These are phyloP conservation scores for Eriocheir sinensis DNA, from an alignment of 1,140 invertebrate genomes.

Conservation along the genomic window DNA sequence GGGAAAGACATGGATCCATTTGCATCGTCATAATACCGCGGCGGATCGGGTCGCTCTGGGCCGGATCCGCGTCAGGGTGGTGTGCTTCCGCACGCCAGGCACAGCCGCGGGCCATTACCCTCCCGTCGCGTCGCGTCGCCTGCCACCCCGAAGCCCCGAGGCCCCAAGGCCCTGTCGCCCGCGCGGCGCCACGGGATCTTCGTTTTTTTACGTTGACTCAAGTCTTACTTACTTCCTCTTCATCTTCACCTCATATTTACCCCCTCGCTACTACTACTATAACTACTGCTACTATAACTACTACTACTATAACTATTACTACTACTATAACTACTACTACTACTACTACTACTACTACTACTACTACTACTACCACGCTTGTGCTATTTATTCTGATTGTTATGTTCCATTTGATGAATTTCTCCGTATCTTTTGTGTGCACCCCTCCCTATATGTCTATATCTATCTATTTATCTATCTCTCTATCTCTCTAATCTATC, in stretches of 20 bases:
- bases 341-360: too few relatives aligned
- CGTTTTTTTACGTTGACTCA: neutral
- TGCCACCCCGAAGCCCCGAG: neutral
- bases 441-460: neutral
- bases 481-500: too few relatives aligned
- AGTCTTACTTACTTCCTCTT: neutral
- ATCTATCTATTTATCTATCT: too few relatives aligned
- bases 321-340: neutral
- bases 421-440: too few relatives aligned
- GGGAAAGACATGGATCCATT: neutral
- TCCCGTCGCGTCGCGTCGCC: neutral
- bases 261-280: neutral
- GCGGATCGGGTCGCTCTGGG: too few relatives aligned
- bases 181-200: neutral
- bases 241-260: neutral
- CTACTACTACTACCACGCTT: neutral
- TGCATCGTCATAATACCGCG: neutral
- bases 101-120: neutral
- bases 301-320: too few relatives aligned
- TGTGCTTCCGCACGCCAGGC: neutral
- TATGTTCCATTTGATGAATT: too few relatives aligned
- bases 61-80: neutral
- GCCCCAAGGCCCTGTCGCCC: neutral
- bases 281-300: neutral
- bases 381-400: neutral